Conservation (phyloP, 2,888 invertebrate species). For the Eupithecia abbreviata region DNA sequence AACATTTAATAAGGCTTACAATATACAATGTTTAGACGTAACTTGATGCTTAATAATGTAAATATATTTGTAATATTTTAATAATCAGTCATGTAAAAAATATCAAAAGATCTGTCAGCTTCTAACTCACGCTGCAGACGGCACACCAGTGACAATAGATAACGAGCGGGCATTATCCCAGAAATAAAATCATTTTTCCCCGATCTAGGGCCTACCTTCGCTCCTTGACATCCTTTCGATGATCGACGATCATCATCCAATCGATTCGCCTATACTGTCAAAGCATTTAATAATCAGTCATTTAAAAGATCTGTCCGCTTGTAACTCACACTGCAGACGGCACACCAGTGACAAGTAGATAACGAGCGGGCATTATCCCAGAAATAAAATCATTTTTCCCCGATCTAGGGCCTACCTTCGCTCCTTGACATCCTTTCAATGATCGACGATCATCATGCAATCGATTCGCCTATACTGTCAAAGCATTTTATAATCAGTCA, state of each 20-base stretch:
- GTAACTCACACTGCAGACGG: background rate
- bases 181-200: conserved; percentile 45
- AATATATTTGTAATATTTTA: too few species aligned
- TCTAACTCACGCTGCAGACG: background rate
- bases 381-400: conserved; percentile 45
- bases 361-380: conserved; percentile 51
- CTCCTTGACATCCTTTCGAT: conserved; percentile 58
- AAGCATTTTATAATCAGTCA: too few species aligned
- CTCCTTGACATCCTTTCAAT: conserved; percentile 58
- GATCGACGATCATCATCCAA: conserved; percentile 18
- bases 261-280: too few species aligned
- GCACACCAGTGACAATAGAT: conserved; percentile 40
- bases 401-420: conserved; percentile 44
- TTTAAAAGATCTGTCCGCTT: background rate
- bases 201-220: conserved; percentile 44
- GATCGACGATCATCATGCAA: conserved; percentile 20
- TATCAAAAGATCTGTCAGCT: background rate
- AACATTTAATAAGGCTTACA: background rate
- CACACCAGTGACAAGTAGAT: conserved; percentile 42
- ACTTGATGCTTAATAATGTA: background rate
- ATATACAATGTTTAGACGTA: background rate
- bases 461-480: too few species aligned
- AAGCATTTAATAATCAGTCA: too few species aligned
- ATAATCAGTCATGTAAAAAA: too few species aligned
- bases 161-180: conserved; percentile 51